Base-by-base conservation (phyloP, 2,797 vertebrate species). In the Mus spretus region DNA sequence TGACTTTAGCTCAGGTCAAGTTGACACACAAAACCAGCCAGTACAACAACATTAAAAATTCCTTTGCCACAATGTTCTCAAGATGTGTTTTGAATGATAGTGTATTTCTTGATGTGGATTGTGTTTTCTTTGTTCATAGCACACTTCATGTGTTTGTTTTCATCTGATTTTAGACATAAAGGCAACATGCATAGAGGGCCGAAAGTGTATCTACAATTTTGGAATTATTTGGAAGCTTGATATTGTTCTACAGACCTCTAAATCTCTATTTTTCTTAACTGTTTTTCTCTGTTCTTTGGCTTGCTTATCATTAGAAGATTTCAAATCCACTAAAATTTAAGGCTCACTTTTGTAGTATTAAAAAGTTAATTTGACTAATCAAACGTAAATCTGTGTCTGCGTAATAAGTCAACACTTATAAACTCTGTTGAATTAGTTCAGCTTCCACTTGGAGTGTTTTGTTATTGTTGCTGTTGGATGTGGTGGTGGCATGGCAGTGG, bases 311-410 rank as follows among this genome's bases (percentile, higher is more conserved):
- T 2, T 47, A 20, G n/a, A 86, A 6, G 37, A 13, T 26, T 74
- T 79, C 13, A 89, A 91, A 22, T 61, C 75, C n/a, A n/a, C n/a
- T 44, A 90, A 77, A 50, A 91, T 75, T 37, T 1, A 81, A 92
- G 79, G 65, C 31, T 91, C 40, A 50, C 20, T 70, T 88, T 84
- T 70, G 17, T 15, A 40, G 55, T 28, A 67, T 2, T 26, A 90
- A 72, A 14, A 61, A 70, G 4, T 34, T 93, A 53, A 67, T 93
- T 70, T 87, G 61, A 7, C 26, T 65, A 34, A 10, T 77, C 31
- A 14, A 55, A 31, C 34, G 78, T 20, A 67, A 75, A 70, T 57
- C 14, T 70, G 1, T 92, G 28, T 63, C 9, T 26, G 28, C 14
- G 26, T 72, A 28, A n/a, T 81, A 53, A 34, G 9, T 24, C 22